Evolutionary conservation across 1,140 invertebrate genomes (phyloP).

Genomic region (Stratiolaelaps scimitus): DNA sequence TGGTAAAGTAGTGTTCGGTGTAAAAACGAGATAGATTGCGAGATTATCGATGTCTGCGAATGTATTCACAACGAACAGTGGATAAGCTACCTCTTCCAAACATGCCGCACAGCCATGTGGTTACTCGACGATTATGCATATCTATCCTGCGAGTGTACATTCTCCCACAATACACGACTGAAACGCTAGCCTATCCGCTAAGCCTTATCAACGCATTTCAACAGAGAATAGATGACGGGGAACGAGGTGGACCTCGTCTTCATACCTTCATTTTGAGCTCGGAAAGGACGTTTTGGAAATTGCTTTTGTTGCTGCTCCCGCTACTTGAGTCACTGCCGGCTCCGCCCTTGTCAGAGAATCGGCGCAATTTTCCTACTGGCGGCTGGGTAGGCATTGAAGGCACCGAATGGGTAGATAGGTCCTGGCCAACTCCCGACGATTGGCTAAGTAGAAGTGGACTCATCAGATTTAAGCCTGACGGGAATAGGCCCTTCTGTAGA

Average conservation of each 20-base stretch:
- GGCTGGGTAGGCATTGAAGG: conserved; percentile 17
- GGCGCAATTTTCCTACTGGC: neutral
- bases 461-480: conserved; percentile 37
- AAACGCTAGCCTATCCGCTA: no score
- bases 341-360: neutral
- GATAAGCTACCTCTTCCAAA: no score
- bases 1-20: no score
- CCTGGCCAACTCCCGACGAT: neutral
- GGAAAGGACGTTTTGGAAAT: conserved; percentile 32
- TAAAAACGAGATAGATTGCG: no score
- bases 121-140: no score
- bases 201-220: no score
- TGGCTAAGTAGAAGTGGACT: conserved; percentile 8
- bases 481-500: conserved; percentile 26
- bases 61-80: no score
- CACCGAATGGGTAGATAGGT: conserved; percentile 43
- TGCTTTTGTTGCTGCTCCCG: neutral
- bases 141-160: no score
- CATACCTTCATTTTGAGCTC: conserved; percentile 43
- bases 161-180: no score
- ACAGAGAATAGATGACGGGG: conserved; percentile 12
- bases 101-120: no score
- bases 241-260: neutral
- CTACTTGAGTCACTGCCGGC: neutral
- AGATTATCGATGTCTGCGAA: no score